Evolutionary conservation across 2,113 vertebrate species (phyloP).

Genomic region (Mirza zaza): DNA sequence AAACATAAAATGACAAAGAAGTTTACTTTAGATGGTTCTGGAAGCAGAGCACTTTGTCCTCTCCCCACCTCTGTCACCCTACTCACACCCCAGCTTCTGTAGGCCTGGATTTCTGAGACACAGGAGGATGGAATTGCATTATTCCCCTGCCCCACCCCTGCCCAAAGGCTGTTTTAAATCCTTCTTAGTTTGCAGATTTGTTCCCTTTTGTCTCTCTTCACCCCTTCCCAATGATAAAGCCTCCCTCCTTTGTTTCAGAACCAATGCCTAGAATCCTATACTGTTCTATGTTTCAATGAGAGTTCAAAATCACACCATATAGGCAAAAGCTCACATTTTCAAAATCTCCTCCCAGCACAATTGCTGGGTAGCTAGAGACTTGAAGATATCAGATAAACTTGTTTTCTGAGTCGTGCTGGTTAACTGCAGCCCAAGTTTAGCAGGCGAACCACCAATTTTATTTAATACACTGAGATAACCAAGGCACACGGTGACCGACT

Average conservation of each 20-base stretch:
- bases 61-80: rapidly evolving
- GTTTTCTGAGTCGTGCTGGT: background rate
- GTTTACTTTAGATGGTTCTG: background rate
- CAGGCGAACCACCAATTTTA: background rate
- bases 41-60: background rate
- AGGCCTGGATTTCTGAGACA: background rate
- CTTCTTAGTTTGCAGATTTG: background rate
- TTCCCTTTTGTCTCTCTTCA: background rate
- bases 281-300: rapidly evolving
- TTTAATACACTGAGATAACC: background rate
- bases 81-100: background rate
- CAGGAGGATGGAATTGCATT: rapidly evolving
- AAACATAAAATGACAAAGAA: background rate
- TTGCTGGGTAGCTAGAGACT: background rate
- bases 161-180: background rate
- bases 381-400: background rate
- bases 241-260: background rate
- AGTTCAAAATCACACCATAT: background rate
- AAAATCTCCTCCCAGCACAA: background rate
- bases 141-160: background rate
- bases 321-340: background rate
- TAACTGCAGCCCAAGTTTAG: background rate
- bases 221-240: rapidly evolving
- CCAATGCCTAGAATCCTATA: rapidly evolving
- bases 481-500: rapidly evolving